Conservation (phyloP, 2,113 vertebrate species). For the Galeopterus variegatus region DNA sequence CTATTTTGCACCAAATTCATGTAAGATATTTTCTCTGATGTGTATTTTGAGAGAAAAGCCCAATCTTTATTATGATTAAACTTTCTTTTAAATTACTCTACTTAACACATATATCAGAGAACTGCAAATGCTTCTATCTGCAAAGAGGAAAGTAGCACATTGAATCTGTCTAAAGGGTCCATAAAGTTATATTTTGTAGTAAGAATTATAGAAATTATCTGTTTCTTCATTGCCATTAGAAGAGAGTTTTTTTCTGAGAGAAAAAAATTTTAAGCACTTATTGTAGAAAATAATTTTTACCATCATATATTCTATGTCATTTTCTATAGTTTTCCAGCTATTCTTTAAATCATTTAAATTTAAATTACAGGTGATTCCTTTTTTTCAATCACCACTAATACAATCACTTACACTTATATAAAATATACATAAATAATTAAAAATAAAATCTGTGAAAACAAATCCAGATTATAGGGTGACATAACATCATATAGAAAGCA, state of each 20-base stretch:
- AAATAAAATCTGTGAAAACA: background rate
- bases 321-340: background rate
- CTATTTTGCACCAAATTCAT: constrained; percentile 1
- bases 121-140: background rate
- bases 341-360: constrained; percentile 45
- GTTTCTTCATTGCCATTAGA: background rate
- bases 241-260: background rate
- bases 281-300: background rate
- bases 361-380: background rate
- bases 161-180: background rate
- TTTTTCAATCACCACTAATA: background rate
- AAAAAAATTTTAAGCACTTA: background rate
- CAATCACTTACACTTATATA: background rate
- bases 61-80: background rate
- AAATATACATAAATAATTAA: background rate
- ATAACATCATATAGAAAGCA: background rate
- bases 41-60: background rate
- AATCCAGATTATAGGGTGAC: background rate
- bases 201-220: background rate
- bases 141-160: background rate
- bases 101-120: background rate
- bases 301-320: background rate
- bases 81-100: constrained; percentile 6
- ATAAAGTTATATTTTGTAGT: background rate
- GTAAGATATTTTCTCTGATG: background rate